phyloP scores from a whole-genome alignment of 2,888 invertebrate genomes.

The Epsilonema sp. region DNA sequence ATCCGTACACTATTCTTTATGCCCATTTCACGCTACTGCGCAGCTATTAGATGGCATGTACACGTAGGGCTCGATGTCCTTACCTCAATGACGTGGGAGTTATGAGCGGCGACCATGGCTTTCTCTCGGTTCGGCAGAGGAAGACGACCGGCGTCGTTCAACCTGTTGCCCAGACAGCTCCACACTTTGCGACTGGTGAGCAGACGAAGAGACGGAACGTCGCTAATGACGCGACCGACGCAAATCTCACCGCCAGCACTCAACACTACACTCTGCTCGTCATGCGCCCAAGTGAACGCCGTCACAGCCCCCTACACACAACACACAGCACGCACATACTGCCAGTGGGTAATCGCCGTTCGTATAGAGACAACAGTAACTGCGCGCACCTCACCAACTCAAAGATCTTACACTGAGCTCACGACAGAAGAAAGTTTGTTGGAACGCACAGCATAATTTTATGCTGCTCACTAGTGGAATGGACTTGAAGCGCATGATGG shows the following conservation, averaged over 20 bases:
- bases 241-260: conserved; percentile 71
- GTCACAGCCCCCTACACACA: conserved; percentile 66
- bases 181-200: conserved; percentile 35
- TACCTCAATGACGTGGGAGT: conserved; percentile 65
- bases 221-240: conserved; percentile 70
- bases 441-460: too few relatives aligned
- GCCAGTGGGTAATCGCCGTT: too few relatives aligned
- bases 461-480: too few relatives aligned
- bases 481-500: too few relatives aligned
- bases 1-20: background rate
- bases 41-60: background rate
- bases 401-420: too few relatives aligned
- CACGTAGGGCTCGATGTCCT: too few relatives aligned
- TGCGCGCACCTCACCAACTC: too few relatives aligned
- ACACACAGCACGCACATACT: too few relatives aligned
- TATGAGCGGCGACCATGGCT: conserved; percentile 13
- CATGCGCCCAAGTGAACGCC: conserved; percentile 94
- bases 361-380: too few relatives aligned
- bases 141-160: conserved; percentile 39
- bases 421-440: too few relatives aligned
- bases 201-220: conserved; percentile 67
- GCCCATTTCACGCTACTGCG: background rate
- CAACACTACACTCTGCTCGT: conserved; percentile 78
- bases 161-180: conserved; percentile 9
- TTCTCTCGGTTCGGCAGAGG: conserved; percentile 55